phyloP scores from a whole-genome alignment of 2,888 invertebrate genomes.

The Drosophila subquinaria region DNA sequence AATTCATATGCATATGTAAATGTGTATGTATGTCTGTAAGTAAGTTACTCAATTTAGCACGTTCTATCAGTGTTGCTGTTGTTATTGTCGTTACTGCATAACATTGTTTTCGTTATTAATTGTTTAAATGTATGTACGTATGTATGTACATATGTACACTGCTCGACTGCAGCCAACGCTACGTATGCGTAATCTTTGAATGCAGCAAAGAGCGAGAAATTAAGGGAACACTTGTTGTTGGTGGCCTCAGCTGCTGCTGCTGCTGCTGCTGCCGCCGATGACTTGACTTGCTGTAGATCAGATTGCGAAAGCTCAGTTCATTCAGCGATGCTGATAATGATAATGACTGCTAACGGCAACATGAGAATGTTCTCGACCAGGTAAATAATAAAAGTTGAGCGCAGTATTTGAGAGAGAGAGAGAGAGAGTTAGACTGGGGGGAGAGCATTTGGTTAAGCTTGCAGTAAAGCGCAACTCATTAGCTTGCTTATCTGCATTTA shows the following conservation, averaged over 20 bases:
- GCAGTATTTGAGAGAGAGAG: not conserved
- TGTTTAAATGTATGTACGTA: constrained; percentile 47
- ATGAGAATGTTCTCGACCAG: constrained; percentile 12
- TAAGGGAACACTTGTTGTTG: constrained; percentile 51
- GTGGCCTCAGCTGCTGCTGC: not conserved
- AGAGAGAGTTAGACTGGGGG: not conserved
- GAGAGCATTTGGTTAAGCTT: constrained; percentile 23
- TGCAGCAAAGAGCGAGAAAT: constrained; percentile 17
- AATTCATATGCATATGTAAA: not conserved
- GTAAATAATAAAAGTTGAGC: constrained; percentile 4
- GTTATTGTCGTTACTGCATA: constrained; percentile 37
- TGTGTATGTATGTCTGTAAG: constrained; percentile 13
- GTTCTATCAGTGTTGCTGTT: constrained; percentile 36
- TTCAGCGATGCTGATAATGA: constrained; percentile 53
- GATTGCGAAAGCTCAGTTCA: constrained; percentile 53
- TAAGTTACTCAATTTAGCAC: constrained; percentile 53
- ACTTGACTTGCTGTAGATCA: constrained; percentile 33
- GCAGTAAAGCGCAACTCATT: constrained; percentile 38
- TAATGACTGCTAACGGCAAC: constrained; percentile 18
- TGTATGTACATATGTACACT: too few relatives aligned
- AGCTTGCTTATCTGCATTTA: constrained; percentile 55
- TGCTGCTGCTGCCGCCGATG: constrained; percentile 7
- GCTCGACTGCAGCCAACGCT: constrained; percentile 13
- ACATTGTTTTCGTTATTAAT: constrained; percentile 40
- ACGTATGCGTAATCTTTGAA: constrained; percentile 51